Evolutionary conservation across 2,888 invertebrate genomes (phyloP).

Genomic region (Lomographa bimaculata): DNA sequence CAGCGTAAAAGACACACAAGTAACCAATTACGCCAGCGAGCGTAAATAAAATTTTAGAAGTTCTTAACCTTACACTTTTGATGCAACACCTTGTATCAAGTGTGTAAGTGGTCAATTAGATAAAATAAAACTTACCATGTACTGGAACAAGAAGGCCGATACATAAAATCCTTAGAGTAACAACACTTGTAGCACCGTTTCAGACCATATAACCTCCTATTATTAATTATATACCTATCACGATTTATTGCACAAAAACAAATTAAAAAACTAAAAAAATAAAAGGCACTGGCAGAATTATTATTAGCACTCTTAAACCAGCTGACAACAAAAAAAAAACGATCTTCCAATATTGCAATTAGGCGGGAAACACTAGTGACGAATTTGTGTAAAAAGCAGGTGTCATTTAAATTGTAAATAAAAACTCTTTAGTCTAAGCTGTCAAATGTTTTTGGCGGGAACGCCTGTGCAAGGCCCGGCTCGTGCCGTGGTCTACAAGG

Average conservation of each 20-base stretch:
- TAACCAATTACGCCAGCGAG: too few species aligned
- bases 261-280: too few species aligned
- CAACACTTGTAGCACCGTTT: conserved; percentile 22
- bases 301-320: neutral
- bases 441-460: conserved; percentile 55
- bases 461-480: conserved; percentile 60
- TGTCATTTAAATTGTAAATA: conserved; percentile 8
- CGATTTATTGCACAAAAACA: conserved; percentile 44
- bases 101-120: too few species aligned
- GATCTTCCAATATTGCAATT: too few species aligned
- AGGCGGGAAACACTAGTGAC: neutral
- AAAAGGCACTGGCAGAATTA: neutral
- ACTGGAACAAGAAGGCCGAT: neutral
- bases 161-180: conserved; percentile 1
- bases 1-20: too few species aligned
- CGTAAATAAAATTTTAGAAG: too few species aligned
- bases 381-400: conserved; percentile 1
- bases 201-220: conserved; percentile 23
- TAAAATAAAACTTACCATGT: conserved; percentile 41
- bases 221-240: conserved; percentile 6
- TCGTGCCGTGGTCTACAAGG: conserved; percentile 71
- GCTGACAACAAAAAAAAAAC: conserved; percentile 16
- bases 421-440: neutral
- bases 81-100: too few species aligned
- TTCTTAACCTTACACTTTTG: too few species aligned